phyloP scores from a whole-genome alignment of 2,797 vertebrate species.

The Gymnothorax javanicus region DNA sequence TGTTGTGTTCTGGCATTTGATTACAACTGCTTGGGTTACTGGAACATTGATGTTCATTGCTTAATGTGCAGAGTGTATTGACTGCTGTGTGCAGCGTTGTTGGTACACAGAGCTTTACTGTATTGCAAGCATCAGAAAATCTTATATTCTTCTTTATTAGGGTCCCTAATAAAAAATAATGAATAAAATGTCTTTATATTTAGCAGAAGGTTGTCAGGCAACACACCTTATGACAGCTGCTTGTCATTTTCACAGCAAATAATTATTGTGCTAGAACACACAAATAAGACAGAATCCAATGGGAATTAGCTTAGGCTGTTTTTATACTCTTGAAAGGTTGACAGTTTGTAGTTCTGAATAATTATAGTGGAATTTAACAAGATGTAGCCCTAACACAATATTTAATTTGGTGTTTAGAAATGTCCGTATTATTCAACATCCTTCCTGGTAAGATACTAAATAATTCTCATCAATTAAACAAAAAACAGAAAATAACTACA shows the following conservation, averaged over 20 bases:
- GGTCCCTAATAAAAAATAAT: background rate
- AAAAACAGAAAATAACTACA: background rate
- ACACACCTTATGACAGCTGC: background rate
- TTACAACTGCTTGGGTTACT: background rate
- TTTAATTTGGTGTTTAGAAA: background rate
- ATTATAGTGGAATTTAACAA: constrained; percentile 27
- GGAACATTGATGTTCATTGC: constrained; percentile 5
- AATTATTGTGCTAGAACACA: background rate
- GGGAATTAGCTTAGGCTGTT: background rate
- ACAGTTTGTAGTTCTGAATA: constrained; percentile 14
- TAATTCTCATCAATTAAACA: background rate
- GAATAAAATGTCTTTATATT: background rate
- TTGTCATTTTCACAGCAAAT: background rate
- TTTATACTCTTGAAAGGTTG: background rate
- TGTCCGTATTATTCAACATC: constrained; percentile 5
- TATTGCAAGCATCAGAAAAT: background rate
- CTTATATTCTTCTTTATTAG: background rate
- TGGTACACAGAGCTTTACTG: background rate
- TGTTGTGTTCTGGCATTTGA: background rate
- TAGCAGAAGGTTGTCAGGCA: background rate
- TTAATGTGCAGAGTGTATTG: constrained; percentile 18
- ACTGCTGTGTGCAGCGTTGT: background rate
- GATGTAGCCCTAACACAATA: background rate
- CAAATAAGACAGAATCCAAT: background rate
- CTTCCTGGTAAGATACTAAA: background rate